Conservation (phyloP, 2,113 vertebrate species). For the Ictalurus punctatus region DNA sequence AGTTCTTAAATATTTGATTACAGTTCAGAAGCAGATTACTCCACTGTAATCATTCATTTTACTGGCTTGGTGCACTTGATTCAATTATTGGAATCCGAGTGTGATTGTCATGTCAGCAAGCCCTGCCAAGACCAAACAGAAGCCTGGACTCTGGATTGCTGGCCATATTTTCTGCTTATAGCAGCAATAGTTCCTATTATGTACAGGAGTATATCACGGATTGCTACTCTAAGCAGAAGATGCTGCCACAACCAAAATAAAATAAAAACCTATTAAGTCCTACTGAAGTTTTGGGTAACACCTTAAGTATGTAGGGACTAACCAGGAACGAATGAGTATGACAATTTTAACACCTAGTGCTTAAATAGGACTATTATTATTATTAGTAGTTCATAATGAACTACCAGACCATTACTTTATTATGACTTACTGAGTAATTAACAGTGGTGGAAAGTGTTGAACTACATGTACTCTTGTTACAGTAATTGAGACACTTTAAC, state of each 20-base stretch:
- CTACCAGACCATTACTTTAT: background rate
- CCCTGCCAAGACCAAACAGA: slow-evolving; percentile 12
- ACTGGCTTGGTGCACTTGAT: background rate
- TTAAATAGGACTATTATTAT: background rate
- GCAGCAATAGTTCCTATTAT: slow-evolving; percentile 17
- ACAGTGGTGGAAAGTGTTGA: background rate
- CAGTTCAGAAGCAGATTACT: background rate
- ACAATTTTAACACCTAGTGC: background rate
- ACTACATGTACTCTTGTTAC: background rate
- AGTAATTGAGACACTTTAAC: background rate
- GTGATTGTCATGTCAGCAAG: background rate
- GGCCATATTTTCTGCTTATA: background rate
- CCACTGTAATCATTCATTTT: background rate
- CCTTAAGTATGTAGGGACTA: background rate
- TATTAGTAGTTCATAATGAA: too few species aligned
- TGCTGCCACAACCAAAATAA: background rate
- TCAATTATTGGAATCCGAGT: background rate
- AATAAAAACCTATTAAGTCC: background rate
- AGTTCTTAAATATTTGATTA: background rate
- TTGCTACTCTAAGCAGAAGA: slow-evolving; percentile 25
- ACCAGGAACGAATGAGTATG: background rate
- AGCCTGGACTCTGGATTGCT: background rate
- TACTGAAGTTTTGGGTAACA: background rate
- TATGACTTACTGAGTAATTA: background rate
- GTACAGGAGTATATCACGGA: slow-evolving; percentile 29